Evolutionary conservation across 2,113 vertebrate genomes (phyloP), one percentile per base, ranked within the genome.

Genomic region (Hystrix cristata): DNA sequence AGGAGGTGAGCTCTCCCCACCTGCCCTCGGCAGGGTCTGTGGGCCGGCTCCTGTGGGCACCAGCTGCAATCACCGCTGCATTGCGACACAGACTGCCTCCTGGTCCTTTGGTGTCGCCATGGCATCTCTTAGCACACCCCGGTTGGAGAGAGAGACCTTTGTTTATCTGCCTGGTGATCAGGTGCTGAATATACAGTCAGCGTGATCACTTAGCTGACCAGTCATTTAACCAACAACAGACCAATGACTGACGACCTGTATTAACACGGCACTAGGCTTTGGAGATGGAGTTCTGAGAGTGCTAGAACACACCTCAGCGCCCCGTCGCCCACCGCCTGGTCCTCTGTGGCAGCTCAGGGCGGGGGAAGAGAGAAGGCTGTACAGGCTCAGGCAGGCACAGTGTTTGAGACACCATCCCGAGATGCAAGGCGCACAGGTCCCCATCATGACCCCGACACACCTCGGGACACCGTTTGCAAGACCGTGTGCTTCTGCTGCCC

Each of bases 41-140:
- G 95, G 97, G 97, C 21, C 59, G 72, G 27, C 87, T 91, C 25
- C 59, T 31, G 51, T 1, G 29, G 21, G 78, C 38, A 80, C 10
- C 38, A 38, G 38, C 31, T 83, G 97, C 91, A 94, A 93, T 91
- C 53, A 18, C 34, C 46, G 59, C 16, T 71, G 43, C 9, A 11
- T 96, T 96, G 31, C 88, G 83, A 91, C 93, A 97, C 23, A 16
- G 48, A 53, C 48, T 74, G 29, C 69, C 38, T 86, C 95, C 69
- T 62, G 43, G 57, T 85, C 76, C 59, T 57, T 76, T 62, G 59
- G n/a, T 51, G 53, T 60, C 89, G 69, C 9, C 84, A 92, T 3
- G 80, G 62, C 1, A 83, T 48, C 7, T 31, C 3, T 65, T 7
- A n/a, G 48, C 19, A 76, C 27, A 48, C 15, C 64, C 65, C 81